Evolutionary conservation across 2,113 vertebrate species (phyloP), one percentile per base, ranked within the genome.

Genomic region (Brachirus orientalis): DNA sequence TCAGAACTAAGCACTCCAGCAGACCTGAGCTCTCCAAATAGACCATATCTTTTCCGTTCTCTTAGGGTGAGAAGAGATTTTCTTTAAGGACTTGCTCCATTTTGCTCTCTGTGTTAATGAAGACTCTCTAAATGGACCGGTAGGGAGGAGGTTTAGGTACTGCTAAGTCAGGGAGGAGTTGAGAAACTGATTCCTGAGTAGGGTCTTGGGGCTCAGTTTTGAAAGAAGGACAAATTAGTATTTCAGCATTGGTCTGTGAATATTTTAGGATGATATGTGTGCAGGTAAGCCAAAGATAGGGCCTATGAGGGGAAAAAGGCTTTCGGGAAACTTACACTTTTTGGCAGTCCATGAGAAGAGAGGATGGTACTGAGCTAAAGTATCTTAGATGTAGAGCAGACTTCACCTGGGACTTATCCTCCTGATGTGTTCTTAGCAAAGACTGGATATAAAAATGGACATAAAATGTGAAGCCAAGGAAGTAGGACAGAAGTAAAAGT

Each of bases 1-100:
- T 91, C 89, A 92, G 89, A 93, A 87, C 88, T 90, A 92, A 92
- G 86, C 75, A 79, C 86, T 88, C 79, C 76, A 80, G 84, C 82
- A 89, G 85, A 79, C 74, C 89, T 88, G 86, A 89, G 89, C 88
- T 78, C 83, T 65, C 60, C 77, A 84, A 47, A 86, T 84, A 88
- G 82, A 82, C 84, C 84, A 90, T 86, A 90, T 89, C 79, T 84
- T 87, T 69, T 69, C 69, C 82, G 60, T 80, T 90, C 82, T 86
- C 87, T 81, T 20, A 55, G 80, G 52, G 67, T 40, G 57, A 61
- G 63, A 63, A 41, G 81, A 85, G 6, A 80, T 89, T 83, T 90
- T 76, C 80, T 88, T 83, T 88, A 81, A 76, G 81, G 68, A 68
- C 80, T 69, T 67, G 59, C 64, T 75, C 63, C 86, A 85, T 87